Evolutionary conservation across 2,113 vertebrate genomes (phyloP).

Genomic region (Lagopus muta): DNA sequence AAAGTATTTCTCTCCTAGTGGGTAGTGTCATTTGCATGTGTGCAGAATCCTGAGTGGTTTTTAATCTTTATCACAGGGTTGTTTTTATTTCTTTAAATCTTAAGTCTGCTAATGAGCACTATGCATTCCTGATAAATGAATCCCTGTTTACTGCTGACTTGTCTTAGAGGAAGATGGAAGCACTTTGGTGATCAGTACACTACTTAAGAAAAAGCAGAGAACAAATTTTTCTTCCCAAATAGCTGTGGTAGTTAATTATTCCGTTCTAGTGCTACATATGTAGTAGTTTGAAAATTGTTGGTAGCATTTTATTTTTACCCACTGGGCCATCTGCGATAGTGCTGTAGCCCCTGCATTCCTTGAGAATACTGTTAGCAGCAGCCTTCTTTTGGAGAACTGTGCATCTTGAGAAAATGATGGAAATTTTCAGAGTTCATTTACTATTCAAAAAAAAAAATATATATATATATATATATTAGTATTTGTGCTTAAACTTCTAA

Average conservation of each 20-base stretch:
- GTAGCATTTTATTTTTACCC: background rate
- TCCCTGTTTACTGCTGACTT: background rate
- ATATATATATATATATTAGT: background rate
- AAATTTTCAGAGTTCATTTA: background rate
- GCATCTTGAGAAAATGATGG: background rate
- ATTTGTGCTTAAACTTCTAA: background rate
- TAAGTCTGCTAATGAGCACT: background rate
- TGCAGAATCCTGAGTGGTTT: background rate
- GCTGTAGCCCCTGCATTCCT: background rate
- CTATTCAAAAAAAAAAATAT: background rate
- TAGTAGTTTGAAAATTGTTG: background rate
- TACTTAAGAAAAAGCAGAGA: background rate
- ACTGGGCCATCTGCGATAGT: background rate
- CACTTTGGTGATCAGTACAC: background rate
- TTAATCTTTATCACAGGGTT: background rate
- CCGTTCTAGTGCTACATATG: background rate
- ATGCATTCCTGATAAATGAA: background rate
- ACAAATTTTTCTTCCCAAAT: background rate
- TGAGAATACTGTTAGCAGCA: background rate
- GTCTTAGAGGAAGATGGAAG: background rate
- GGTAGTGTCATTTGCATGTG: background rate
- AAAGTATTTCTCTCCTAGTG: background rate
- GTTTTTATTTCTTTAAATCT: background rate
- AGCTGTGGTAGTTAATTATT: background rate
- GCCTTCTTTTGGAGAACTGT: background rate